phyloP scores from a whole-genome alignment of 2,888 invertebrate genomes.

The Drosophila gaucha region DNA sequence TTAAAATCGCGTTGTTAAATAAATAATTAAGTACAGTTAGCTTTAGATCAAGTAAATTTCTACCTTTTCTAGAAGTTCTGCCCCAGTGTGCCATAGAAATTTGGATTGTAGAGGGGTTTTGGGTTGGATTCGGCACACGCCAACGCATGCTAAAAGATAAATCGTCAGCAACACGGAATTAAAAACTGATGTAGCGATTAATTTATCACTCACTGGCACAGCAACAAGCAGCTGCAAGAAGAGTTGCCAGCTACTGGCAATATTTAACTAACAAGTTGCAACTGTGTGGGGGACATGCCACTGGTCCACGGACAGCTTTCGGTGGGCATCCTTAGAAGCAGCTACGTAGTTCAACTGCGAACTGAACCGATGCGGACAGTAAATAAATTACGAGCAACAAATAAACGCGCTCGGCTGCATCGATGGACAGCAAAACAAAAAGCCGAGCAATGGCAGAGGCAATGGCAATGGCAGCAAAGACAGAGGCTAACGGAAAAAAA shows the following conservation, averaged over 20 bases:
- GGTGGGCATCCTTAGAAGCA: conserved; percentile 31
- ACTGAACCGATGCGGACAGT: conserved; percentile 65
- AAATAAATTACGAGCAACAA: conserved; percentile 83
- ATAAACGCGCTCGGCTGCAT: conserved; percentile 78
- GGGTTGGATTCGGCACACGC: conserved; percentile 57
- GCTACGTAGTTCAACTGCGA: conserved; percentile 49
- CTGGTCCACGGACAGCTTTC: conserved; percentile 11
- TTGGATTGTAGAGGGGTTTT: no score
- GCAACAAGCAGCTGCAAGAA: conserved; percentile 39
- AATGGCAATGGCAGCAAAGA: background rate
- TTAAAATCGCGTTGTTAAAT: no score
- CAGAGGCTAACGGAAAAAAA: background rate
- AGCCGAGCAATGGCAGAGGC: conserved; percentile 11
- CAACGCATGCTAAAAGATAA: conserved; percentile 78
- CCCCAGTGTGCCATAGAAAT: conserved; percentile 35
- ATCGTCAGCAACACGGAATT: conserved; percentile 82
- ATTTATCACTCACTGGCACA: conserved; percentile 82
- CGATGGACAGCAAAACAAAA: conserved; percentile 43
- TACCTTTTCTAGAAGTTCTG: conserved; percentile 7
- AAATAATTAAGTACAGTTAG: background rate
- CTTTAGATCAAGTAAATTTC: background rate
- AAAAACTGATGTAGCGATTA: conserved; percentile 84
- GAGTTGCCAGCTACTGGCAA: conserved; percentile 61
- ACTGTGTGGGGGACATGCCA: conserved; percentile 14
- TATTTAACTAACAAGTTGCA: conserved; percentile 76